A percentile compares a stretch with the other conserved stretches of the same genome.
Conservation (phyloP, 2,113 vertebrate species). For the Marcusenius ussheri region DNA sequence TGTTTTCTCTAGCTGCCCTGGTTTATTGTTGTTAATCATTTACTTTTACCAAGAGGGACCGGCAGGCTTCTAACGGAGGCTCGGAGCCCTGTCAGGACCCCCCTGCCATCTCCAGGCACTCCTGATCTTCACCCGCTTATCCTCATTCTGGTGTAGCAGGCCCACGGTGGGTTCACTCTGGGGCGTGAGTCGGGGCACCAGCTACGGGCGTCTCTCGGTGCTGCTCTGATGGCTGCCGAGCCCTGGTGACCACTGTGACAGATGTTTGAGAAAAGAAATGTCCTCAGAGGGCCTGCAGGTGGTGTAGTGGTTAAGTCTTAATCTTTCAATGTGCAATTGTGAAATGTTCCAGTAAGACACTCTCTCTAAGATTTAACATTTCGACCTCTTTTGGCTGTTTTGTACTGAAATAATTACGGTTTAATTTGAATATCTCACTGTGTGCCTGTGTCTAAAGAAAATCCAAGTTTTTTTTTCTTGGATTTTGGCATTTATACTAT, state of each 20-base stretch:
- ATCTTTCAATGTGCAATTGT: neutral
- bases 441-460: neutral
- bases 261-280: neutral
- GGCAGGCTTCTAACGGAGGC: conserved; percentile 9
- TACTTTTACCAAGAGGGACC: conserved; percentile 19
- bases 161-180: neutral
- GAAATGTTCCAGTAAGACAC: neutral
- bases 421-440: neutral
- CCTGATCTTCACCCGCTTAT: conserved; percentile 5
- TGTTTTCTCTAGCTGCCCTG: neutral
- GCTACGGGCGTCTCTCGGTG: neutral
- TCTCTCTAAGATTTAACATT: neutral
- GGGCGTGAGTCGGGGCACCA: neutral
- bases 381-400: neutral
- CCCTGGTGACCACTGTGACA: neutral
- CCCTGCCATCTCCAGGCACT: neutral
- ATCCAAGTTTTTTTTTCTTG: neutral
- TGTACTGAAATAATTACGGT: neutral
- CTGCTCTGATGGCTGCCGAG: neutral
- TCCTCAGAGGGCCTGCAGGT: neutral
- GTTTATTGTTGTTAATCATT: conserved; percentile 29
- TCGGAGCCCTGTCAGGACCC: neutral
- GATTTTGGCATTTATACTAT: neutral
- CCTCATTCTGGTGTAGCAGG: conserved; percentile 17
- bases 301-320: neutral